These are phyloP conservation scores for Cephalopterus ornatus DNA, from an alignment of 2,113 vertebrate species.

Conservation along the genomic window DNA sequence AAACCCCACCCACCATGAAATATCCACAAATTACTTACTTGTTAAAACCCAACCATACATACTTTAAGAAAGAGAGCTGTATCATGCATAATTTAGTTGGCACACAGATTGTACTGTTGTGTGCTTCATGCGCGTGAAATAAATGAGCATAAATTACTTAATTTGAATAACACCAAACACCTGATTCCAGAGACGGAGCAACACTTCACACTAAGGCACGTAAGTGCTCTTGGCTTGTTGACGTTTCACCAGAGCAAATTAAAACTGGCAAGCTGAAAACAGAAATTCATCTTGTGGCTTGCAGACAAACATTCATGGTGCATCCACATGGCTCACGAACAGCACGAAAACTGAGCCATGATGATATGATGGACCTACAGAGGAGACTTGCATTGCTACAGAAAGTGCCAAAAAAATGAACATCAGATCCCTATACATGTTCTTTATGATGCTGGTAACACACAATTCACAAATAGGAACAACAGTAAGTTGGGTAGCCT, in stretches of 20 bases:
- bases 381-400: not conserved
- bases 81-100: slow-evolving; percentile 33
- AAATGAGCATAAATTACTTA: slow-evolving; percentile 53
- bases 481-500: not conserved
- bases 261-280: slow-evolving; percentile 13
- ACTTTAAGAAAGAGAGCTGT: not conserved
- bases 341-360: not conserved
- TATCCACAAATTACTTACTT: not conserved
- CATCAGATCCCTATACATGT: not conserved
- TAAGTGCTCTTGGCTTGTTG: slow-evolving; percentile 9
- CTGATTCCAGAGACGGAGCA: slow-evolving; percentile 20
- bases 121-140: not conserved
- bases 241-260: not conserved
- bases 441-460: not conserved
- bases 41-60: not conserved
- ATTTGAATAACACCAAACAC: slow-evolving; percentile 38
- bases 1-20: not conserved
- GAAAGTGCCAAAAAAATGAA: not conserved
- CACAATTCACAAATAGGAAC: not conserved
- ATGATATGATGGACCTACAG: not conserved
- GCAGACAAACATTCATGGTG: not conserved
- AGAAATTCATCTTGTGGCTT: not conserved
- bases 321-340: not conserved
- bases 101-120: not conserved
- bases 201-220: not conserved